Percentiles rank a stretch among this genome's conserved stretches.
These are phyloP conservation scores for Gallinago media DNA, from an alignment of 2,113 vertebrate species.

Conservation along the genomic window DNA sequence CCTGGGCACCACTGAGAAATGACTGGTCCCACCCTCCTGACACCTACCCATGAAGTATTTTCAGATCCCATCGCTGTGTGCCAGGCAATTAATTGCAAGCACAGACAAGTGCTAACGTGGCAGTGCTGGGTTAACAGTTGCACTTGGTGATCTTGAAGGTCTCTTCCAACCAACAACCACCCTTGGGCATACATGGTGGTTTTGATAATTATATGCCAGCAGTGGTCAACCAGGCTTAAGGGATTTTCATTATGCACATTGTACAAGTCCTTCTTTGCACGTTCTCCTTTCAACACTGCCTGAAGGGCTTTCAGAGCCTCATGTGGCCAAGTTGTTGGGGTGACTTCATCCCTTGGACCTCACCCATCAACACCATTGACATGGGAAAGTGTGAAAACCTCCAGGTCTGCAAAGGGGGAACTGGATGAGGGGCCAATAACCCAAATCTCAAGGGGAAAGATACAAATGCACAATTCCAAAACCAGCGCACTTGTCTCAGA, in stretches of 20 bases:
- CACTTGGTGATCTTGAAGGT: background rate
- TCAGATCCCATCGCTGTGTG: too few species aligned
- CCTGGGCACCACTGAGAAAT: too few species aligned
- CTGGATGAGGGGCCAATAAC: background rate
- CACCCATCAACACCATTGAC: fast-evolving
- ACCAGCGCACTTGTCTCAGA: fast-evolving
- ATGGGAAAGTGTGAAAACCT: background rate
- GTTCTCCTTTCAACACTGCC: fast-evolving
- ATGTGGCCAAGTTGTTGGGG: fast-evolving
- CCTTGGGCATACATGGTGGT: fast-evolving
- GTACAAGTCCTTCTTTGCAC: fast-evolving
- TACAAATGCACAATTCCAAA: background rate
- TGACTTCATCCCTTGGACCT: background rate
- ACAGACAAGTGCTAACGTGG: background rate
- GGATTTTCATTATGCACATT: fast-evolving
- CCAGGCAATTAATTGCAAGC: background rate
- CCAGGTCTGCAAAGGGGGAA: background rate
- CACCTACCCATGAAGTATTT: too few species aligned
- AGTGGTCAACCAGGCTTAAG: fast-evolving
- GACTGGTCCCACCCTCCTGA: too few species aligned
- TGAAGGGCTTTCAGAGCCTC: background rate
- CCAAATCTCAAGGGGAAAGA: background rate
- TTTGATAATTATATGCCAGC: fast-evolving
- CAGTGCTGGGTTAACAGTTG: background rate
- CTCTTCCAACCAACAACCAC: background rate